These are phyloP conservation scores for Gasteruption jaculator DNA, from an alignment of 2,888 invertebrate genomes.

Conservation along the genomic window DNA sequence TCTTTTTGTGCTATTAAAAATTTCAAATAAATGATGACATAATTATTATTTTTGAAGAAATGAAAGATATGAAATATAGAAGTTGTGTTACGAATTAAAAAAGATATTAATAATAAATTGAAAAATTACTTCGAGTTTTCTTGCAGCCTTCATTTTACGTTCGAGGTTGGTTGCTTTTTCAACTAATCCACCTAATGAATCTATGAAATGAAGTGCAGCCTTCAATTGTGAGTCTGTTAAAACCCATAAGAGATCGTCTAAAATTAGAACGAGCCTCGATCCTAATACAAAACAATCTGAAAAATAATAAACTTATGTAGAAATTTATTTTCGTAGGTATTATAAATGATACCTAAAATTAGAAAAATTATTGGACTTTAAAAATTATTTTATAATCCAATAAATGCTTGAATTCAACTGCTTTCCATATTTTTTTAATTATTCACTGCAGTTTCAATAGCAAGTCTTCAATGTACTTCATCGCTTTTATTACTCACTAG, in stretches of 20 bases:
- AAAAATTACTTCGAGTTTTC: constrained; percentile 68
- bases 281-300: constrained; percentile 90
- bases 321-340: constrained; percentile 1
- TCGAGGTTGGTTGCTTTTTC: constrained; percentile 76
- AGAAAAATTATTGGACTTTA: too few species aligned
- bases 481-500: too few species aligned
- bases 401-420: too few species aligned
- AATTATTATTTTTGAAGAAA: not conserved
- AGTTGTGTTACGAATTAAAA: constrained; percentile 19
- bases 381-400: too few species aligned
- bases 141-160: constrained; percentile 75
- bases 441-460: too few species aligned
- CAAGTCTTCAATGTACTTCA: too few species aligned
- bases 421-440: too few species aligned
- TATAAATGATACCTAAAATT: constrained; percentile 12
- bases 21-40: constrained; percentile 6
- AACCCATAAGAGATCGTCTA: constrained; percentile 97
- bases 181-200: constrained; percentile 78
- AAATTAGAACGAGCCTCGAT: constrained; percentile 83
- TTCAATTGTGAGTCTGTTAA: constrained; percentile 93
- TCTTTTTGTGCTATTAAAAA: constrained; percentile 2
- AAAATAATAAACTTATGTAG: constrained; percentile 28
- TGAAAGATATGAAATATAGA: constrained; percentile 3
- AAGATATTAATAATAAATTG: not conserved
- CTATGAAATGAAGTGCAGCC: constrained; percentile 86